Evolutionary conservation across 2,888 invertebrate species (phyloP), one percentile per base, ranked within the genome.

Genomic region (Spisula subtruncata): DNA sequence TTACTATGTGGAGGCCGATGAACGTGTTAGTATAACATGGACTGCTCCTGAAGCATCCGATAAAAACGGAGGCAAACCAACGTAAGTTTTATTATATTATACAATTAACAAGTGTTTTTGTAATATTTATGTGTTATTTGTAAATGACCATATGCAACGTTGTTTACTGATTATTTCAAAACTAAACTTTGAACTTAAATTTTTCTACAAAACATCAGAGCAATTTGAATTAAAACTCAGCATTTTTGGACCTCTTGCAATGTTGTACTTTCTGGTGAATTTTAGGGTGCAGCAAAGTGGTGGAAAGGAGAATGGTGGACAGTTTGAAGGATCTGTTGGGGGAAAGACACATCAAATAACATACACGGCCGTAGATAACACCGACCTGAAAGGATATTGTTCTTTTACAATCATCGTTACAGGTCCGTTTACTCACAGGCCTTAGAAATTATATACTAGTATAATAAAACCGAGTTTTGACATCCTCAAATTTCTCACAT

Each of bases 371-470:
- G 54, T 48, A n/a, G 84, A 88, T 25, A 71, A 25, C 32, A 66
- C 48, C 14, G 66, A 81, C 8, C 81, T 88, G 0, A 81, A 25
- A 0, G 84, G 66, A 56, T 25, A 80, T 35, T 88, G 88, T 35
- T 32, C 80, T n/a, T 88, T 88, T 71, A 66, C 66, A n/a, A 85
- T 88, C 41, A 66, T n/a, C 1, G 85, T 88, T 0, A 84, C 56
- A 12, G 48, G 88, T 88, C 81, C 60, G 88, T 41, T 32, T 32
- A n/a, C n/a, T n/a, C n/a, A n/a, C n/a, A n/a, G n/a, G n/a, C n/a
- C n/a, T n/a, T n/a, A n/a, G n/a, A n/a, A n/a, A n/a, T n/a, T n/a
- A n/a, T n/a, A n/a, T n/a, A n/a, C n/a, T n/a, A n/a, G n/a, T n/a
- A n/a, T n/a, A n/a, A n/a, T n/a, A n/a, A n/a, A n/a, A n/a, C n/a